Evolutionary conservation across 2,797 vertebrate species (phyloP).

Genomic region (Trichosurus vulpecula): DNA sequence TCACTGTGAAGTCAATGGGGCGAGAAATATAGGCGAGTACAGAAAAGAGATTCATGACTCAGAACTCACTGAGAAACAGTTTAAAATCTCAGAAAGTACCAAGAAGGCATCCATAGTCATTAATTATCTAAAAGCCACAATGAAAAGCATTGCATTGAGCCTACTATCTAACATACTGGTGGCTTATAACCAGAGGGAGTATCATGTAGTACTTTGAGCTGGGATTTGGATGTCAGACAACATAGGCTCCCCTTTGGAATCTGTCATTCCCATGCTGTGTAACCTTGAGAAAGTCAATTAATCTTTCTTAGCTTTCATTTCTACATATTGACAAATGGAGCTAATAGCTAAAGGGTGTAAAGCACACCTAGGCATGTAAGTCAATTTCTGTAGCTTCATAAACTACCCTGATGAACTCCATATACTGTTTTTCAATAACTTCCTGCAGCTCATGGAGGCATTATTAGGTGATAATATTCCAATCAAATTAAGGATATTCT

Average conservation of each 20-base stretch:
- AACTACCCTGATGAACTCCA: constrained; percentile 54
- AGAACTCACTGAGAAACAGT: constrained; percentile 71
- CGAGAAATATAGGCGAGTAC: constrained; percentile 66
- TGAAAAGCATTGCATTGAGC: constrained; percentile 61
- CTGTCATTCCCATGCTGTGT: constrained; percentile 59
- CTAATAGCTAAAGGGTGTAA: constrained; percentile 33
- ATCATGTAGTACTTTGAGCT: constrained; percentile 37
- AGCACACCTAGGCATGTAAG: constrained; percentile 50
- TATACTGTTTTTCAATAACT: constrained; percentile 63
- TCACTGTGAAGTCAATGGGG: constrained; percentile 47
- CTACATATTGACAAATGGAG: constrained; percentile 75
- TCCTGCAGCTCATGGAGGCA: constrained; percentile 55
- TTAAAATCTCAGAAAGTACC: constrained; percentile 72
- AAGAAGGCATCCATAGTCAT: constrained; percentile 56
- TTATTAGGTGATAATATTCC: constrained; percentile 38
- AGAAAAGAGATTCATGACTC: constrained; percentile 76
- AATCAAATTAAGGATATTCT: constrained; percentile 36
- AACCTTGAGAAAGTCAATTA: constrained; percentile 59
- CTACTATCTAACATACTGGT: constrained; percentile 48
- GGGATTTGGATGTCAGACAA: constrained; percentile 54
- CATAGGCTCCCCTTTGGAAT: constrained; percentile 42
- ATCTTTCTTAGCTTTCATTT: constrained; percentile 72
- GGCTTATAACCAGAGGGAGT: constrained; percentile 49
- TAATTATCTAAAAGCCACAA: constrained; percentile 69
- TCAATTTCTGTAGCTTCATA: constrained; percentile 67